Conservation (phyloP, 2,888 invertebrate species). For the Cistogaster globosa region DNA sequence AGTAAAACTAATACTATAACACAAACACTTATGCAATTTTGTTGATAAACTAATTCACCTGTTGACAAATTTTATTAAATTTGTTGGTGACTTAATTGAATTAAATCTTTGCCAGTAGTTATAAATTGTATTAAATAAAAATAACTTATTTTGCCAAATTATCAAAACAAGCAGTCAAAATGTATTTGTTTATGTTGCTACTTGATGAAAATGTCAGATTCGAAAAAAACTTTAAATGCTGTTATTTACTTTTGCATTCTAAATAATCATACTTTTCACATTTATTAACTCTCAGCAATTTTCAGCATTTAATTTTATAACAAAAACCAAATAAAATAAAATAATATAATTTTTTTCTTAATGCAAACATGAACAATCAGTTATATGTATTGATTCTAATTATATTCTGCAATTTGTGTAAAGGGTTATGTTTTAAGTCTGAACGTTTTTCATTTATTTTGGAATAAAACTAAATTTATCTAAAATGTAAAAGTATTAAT, state of each 20-base stretch:
- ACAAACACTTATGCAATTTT: not conserved
- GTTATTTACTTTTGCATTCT: not conserved
- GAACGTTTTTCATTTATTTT: too few relatives aligned
- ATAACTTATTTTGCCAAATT: conserved; percentile 51
- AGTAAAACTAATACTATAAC: conserved; percentile 1
- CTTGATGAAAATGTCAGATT: not conserved
- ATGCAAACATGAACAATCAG: too few relatives aligned
- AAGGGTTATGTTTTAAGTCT: too few relatives aligned
- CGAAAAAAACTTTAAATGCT: too few relatives aligned
- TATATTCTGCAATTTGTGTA: too few relatives aligned
- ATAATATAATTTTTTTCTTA: too few relatives aligned
- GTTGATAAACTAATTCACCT: conserved; percentile 42
- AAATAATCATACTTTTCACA: not conserved
- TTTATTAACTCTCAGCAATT: not conserved
- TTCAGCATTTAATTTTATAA: too few relatives aligned
- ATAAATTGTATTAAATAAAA: conserved; percentile 54
- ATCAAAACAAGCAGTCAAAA: conserved; percentile 13
- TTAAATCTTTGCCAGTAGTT: conserved; percentile 58
- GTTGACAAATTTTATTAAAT: conserved; percentile 55
- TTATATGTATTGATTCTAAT: too few relatives aligned
- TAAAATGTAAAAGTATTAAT: too few relatives aligned
- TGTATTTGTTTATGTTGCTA: not conserved
- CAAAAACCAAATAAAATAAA: too few relatives aligned
- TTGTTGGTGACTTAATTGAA: conserved; percentile 49
- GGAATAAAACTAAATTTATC: too few relatives aligned